Conservation (phyloP, 2,113 vertebrate species). For the Urocynchramus pylzowi region DNA sequence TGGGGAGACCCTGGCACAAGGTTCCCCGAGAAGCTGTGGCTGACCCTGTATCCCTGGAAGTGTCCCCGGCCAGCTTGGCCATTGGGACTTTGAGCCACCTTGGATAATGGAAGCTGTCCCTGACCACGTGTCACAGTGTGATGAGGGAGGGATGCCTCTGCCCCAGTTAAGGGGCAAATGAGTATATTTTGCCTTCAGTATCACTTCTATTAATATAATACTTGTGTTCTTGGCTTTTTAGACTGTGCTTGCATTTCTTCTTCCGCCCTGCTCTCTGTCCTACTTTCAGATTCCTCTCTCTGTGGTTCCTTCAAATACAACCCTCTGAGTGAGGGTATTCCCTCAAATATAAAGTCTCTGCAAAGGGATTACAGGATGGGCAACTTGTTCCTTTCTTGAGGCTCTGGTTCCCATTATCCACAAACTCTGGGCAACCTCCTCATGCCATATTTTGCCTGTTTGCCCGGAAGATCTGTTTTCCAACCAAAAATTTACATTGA, state of each 20-base stretch:
- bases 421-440: background rate
- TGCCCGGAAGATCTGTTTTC: background rate
- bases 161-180: background rate
- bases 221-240: background rate
- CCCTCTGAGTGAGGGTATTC: background rate
- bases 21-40: no score
- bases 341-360: background rate
- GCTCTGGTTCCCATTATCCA: background rate
- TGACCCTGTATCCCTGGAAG: no score
- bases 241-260: background rate
- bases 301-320: background rate
- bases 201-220: background rate
- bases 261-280: background rate
- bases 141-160: background rate
- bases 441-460: background rate
- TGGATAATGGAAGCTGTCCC: background rate
- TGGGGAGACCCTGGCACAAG: no score
- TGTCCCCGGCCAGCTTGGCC: no score
- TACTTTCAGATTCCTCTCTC: background rate
- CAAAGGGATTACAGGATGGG: background rate
- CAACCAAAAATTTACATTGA: background rate
- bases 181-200: background rate
- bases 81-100: background rate
- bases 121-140: fast-evolving
- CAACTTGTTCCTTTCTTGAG: background rate